Conservation (phyloP, 2,888 invertebrate species). For the Microplitis manilae region DNA sequence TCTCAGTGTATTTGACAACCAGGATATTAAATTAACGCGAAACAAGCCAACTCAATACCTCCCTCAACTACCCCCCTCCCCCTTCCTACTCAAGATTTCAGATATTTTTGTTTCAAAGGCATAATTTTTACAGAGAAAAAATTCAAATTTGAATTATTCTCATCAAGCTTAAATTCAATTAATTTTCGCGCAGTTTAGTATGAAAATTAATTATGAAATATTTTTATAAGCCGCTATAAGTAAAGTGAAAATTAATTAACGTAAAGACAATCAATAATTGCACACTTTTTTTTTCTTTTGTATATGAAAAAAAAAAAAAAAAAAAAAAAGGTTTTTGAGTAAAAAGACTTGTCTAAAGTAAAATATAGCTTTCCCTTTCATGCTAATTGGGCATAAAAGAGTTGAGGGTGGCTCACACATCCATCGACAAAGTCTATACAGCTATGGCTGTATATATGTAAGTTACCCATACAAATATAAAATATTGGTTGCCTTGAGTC, state of each 20-base stretch:
- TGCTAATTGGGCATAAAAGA: constrained; percentile 43
- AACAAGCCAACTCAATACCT: too few species aligned
- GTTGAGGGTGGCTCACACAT: constrained; percentile 33
- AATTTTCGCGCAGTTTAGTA: too few species aligned
- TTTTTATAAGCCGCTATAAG: too few species aligned
- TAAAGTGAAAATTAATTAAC: too few species aligned
- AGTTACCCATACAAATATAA: constrained; percentile 6
- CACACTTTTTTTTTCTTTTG: neutral
- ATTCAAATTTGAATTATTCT: too few species aligned
- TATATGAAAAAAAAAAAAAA: neutral
- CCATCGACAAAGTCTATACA: constrained; percentile 6
- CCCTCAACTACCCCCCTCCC: accelerated
- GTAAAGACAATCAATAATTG: neutral
- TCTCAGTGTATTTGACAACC: too few species aligned
- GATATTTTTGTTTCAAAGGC: too few species aligned
- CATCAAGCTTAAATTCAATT: too few species aligned
- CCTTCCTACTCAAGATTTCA: too few species aligned
- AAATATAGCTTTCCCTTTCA: constrained; percentile 35
- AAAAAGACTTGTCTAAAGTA: neutral
- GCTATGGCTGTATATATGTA: constrained; percentile 17
- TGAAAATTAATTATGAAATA: too few species aligned
- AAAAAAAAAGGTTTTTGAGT: neutral
- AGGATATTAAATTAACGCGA: too few species aligned
- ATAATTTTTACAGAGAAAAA: too few species aligned
- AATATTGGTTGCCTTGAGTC: constrained; percentile 42